phyloP scores from a whole-genome alignment of 2,797 vertebrate genomes.

The Pantherophis vulpinus region DNA sequence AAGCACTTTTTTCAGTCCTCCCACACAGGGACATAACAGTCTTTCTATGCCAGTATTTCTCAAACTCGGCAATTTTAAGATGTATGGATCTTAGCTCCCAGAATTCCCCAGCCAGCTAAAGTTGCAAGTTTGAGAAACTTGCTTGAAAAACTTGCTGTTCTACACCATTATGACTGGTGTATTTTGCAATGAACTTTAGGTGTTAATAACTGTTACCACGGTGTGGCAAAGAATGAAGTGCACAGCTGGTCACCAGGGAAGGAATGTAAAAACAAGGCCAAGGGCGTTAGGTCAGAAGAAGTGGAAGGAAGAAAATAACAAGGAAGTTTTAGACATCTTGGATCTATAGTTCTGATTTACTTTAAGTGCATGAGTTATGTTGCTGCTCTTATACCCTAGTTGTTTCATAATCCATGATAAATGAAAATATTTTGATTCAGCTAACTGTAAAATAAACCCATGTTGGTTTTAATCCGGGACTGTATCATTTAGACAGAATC shows the following conservation, averaged over 20 bases:
- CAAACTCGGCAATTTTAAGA: background rate
- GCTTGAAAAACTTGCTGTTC: background rate
- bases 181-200: background rate
- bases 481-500: background rate
- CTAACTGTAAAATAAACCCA: background rate
- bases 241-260: background rate
- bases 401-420: background rate
- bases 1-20: background rate
- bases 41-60: background rate
- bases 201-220: background rate
- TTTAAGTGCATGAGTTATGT: background rate
- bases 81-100: background rate
- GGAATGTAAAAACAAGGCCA: background rate
- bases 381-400: background rate
- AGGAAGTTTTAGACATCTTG: background rate
- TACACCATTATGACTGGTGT: background rate
- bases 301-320: background rate
- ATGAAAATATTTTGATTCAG: background rate
- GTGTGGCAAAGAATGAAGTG: background rate
- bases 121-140: background rate
- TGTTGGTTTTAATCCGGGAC: background rate
- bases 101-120: background rate
- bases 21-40: background rate
- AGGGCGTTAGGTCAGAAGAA: background rate
- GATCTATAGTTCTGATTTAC: background rate